These are phyloP conservation scores for Achatina immaculata DNA, from an alignment of 1,140 invertebrate species.

Conservation along the genomic window DNA sequence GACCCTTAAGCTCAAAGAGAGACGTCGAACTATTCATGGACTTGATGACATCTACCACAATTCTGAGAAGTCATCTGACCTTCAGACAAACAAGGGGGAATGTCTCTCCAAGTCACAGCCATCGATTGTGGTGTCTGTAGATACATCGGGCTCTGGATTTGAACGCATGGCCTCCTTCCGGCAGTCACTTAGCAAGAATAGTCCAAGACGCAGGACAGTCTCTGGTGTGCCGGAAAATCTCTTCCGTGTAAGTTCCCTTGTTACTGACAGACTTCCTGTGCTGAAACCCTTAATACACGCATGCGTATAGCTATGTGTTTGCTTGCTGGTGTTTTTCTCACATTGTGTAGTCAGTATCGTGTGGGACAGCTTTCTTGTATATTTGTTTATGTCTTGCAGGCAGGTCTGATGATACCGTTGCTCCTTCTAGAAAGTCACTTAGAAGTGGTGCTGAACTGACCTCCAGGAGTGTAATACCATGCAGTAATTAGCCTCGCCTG, in stretches of 20 bases:
- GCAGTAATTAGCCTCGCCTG: too few relatives aligned
- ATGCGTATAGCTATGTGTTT: background rate
- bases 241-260: constrained; percentile 41
- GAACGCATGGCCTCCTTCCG: constrained; percentile 62
- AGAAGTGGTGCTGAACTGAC: too few relatives aligned
- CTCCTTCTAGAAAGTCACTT: too few relatives aligned
- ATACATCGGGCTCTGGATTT: constrained; percentile 62
- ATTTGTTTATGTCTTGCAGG: too few relatives aligned
- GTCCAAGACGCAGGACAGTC: constrained; percentile 48
- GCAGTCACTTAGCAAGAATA: constrained; percentile 47
- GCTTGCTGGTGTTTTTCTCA: background rate
- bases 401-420: too few relatives aligned
- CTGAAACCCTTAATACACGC: too few relatives aligned
- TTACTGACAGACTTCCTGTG: too few relatives aligned
- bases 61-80: constrained; percentile 38
- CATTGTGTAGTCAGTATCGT: too few relatives aligned
- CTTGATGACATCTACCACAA: constrained; percentile 48
- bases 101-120: constrained; percentile 53
- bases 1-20: constrained; percentile 43
- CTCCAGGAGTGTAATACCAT: too few relatives aligned
- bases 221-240: constrained; percentile 61
- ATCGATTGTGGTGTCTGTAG: constrained; percentile 58
- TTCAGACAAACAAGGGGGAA: constrained; percentile 38
- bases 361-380: too few relatives aligned
- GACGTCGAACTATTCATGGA: constrained; percentile 56